Base-by-base conservation (phyloP, 1,140 invertebrate species). In the Lordiphosa collinella region DNA sequence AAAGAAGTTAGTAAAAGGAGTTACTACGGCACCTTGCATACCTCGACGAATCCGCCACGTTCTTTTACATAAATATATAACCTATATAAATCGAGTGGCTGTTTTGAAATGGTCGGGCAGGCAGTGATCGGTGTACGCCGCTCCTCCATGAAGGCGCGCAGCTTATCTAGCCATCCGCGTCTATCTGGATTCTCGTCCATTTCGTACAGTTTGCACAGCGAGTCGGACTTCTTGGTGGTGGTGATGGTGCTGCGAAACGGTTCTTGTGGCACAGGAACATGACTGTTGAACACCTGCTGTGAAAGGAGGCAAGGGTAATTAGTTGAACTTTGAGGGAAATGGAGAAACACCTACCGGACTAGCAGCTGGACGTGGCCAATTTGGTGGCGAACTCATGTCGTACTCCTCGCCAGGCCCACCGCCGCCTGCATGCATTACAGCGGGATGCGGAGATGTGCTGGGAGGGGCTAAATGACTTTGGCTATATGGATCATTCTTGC, bases 81-180 rank as follows among this genome's bases (percentile, higher is more conserved):
- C 85, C 95, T 93, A 92, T 96, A 99, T 74, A 99, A 94, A 93
- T 99, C 98, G 76, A 99, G 93, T 82, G 97, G 96, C 91, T 98
- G 97, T 92, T 99, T 99, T 90, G 95, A 97, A 90, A 99, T 99
- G 76, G 96, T 97, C 38, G 98, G 98, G 91, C 97, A 97, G 71
- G 96, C 94, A 53, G 96, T 96, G 70, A 99, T 96, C 38, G 97
- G 96, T 61, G 95, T 95, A 71, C 96, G 94, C 69, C 95, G 91
- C 85, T 98, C 96, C 89, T 99, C 97, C 94, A 98, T 97, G 90
- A 97, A 99, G 53, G 93, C 92, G 55, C 98, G 92, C 71, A 99
- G 91, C 89, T 97, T 95, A 90, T 99, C 97, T 63, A 99, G 91
- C 94, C 97, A 98, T 64, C 92, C 92, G 64, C 95, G 92, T 66